phyloP scores from a whole-genome alignment of 2,888 invertebrate genomes.

The Miltochrista miniata region DNA sequence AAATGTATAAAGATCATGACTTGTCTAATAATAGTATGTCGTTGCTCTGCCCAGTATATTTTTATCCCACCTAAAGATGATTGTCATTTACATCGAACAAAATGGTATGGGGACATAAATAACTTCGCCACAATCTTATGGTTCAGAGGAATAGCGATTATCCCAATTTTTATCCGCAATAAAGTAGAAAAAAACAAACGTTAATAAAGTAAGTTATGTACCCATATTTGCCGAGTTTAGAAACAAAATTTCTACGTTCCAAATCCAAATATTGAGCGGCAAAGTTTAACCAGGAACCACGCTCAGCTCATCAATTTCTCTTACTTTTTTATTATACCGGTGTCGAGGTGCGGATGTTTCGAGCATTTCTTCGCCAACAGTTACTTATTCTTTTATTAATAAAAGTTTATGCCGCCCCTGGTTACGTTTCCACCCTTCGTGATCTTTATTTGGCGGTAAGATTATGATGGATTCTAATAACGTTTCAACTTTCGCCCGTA shows the following conservation, averaged over 20 bases:
- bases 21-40: no score
- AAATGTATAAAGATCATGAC: no score
- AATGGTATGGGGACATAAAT: not conserved
- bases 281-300: slow-evolving; percentile 41
- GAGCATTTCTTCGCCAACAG: slow-evolving; percentile 54
- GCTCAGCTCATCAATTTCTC: slow-evolving; percentile 65
- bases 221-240: slow-evolving; percentile 5
- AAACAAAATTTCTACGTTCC: slow-evolving; percentile 18
- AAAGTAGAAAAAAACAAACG: not conserved
- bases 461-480: slow-evolving; percentile 24
- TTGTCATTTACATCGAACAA: not conserved
- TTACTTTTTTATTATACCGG: slow-evolving; percentile 67
- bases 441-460: slow-evolving; percentile 42
- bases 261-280: slow-evolving; percentile 38
- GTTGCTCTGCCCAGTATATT: not conserved
- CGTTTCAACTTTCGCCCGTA: slow-evolving; percentile 8
- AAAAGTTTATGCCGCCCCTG: slow-evolving; percentile 63
- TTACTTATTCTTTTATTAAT: slow-evolving; percentile 75
- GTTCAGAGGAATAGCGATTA: no score
- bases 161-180: no score
- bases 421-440: slow-evolving; percentile 42
- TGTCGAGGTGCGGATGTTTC: slow-evolving; percentile 57
- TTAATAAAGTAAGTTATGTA: slow-evolving; percentile 1
- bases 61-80: no score
- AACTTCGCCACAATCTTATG: no score